Base-by-base conservation (phyloP, 2,888 invertebrate species). In the Pristionchus exspectatus region DNA sequence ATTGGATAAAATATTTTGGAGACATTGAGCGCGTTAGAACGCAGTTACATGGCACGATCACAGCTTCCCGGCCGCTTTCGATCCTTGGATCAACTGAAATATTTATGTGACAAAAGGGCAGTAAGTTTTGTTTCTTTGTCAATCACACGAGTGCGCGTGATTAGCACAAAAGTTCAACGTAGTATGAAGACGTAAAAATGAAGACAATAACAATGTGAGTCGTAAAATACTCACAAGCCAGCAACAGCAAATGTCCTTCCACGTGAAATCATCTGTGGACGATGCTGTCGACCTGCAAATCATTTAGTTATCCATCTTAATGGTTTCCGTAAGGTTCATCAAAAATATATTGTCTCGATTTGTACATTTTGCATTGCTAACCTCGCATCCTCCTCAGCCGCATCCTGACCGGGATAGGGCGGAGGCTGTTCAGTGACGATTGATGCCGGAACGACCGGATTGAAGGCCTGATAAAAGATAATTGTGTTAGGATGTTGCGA, bases 11-110 rank as follows among this genome's bases (percentile, higher is more conserved):
- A 38, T 38, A 5, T 2, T 38, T 38, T 38, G 38, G 38, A 38
- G 38, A 38, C 38, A 38, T 3, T 38, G 3, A 3, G 38, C 38
- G 38, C 38, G 38, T 38, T 38, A 3, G 44, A 50, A 10, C 0
- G 10, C 7, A 50, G 44, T 12, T 50, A 9, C 9, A 50, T 50
- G 9, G 9, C 30, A n/a, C 2, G 44, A 12, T 77, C 77, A 50
- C 21, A 44, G n/a, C 12, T 44, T 77, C 5, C 77, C 77, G 24
- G 77, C 77, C 5, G 50, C 50, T n/a, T 77, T 77, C 38, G 44
- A 30, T 38, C 77, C 77, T 77, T 77, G 77, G n/a, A 77, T 77
- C n/a, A 77, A 4, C 77, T 77, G 77, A 38, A 77, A 77, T 50
- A 14, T 33, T 38, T 3, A 2, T 38, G 38, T 38, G 38, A 38